These are phyloP conservation scores for Buphagus erythrorhynchus DNA, from an alignment of 2,797 vertebrate species.

Conservation along the genomic window DNA sequence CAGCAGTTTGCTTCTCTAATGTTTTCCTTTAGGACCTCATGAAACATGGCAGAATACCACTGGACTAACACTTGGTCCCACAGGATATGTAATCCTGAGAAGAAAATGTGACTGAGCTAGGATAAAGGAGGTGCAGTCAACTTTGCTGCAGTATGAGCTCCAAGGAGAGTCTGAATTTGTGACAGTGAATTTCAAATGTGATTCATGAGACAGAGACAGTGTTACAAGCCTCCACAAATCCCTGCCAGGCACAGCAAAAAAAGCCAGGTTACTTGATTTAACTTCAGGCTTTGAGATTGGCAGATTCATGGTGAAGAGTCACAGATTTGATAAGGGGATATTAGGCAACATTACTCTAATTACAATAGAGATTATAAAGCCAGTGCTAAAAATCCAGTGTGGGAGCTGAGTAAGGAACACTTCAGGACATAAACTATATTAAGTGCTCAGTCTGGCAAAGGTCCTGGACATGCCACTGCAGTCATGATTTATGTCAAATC, in stretches of 20 bases:
- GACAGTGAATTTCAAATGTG: neutral
- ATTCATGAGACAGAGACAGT: neutral
- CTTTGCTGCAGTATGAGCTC: neutral
- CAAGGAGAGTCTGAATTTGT: neutral
- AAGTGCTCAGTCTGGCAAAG: constrained; percentile 3
- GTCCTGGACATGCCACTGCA: neutral
- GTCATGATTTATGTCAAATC: constrained; percentile 10
- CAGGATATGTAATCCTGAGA: neutral
- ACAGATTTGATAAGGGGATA: neutral
- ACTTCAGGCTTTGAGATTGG: neutral
- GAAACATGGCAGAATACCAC: neutral
- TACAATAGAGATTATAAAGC: neutral
- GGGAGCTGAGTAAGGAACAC: neutral
- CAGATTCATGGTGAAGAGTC: neutral
- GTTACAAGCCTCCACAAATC: neutral
- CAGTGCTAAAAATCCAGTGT: neutral
- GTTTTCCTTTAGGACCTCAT: neutral
- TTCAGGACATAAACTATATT: neutral
- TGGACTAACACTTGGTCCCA: neutral
- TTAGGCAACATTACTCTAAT: neutral
- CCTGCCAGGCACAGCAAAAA: neutral
- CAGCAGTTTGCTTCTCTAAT: neutral
- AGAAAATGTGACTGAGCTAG: neutral
- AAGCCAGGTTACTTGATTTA: neutral
- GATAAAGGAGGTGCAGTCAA: neutral